Base-by-base conservation (phyloP, 1,140 invertebrate genomes). In the Phymastichus coffea region DNA sequence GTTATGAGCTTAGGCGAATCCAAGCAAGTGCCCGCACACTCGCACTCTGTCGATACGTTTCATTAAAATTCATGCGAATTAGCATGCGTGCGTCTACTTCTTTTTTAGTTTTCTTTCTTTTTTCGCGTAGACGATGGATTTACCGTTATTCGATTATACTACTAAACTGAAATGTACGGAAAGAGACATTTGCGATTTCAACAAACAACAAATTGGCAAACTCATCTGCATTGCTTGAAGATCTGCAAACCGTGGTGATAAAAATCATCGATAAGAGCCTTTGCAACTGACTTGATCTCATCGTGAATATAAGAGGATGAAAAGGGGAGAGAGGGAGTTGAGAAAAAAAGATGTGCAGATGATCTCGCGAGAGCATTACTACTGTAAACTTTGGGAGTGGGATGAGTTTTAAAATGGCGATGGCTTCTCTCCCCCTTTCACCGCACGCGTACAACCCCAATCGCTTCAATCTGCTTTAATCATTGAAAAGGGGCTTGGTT, bases 321-420 rank as follows among this genome's bases (percentile, higher is more conserved):
- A 51, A 56, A 43, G 47, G n/a, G n/a, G n/a, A n/a, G n/a, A n/a
- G n/a, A n/a, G n/a, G 9, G 15, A 43, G 25, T 26, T 26, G 59
- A 64, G 59, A 72, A 64, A 57, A 66, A 64, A 66, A 63, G 63
- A 66, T 68, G 63, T 63, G 54, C 47, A 56, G 70, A 75, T 74
- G 68, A 73, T 72, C 67, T 65, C 67, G 60, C 68, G 64, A 47
- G 67, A 66, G 51, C 51, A 14, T 7, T 22, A 9, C 7, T 28
- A 41, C 23, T 4, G n/a, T n/a, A 14, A 2, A 6, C n/a, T n/a
- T n/a, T n/a, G n/a, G n/a, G n/a, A n/a, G n/a, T n/a, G n/a, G n/a
- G n/a, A n/a, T n/a, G n/a, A n/a, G n/a, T n/a, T 77, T 75, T 76
- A 77, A 79, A 78, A 76, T 76, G 74, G 72, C 73, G 70, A 64